A percentile compares a stretch with the other conserved stretches of the same genome.
phyloP scores from a whole-genome alignment of 2,797 vertebrate genomes.

The Sandelia bainsii region DNA sequence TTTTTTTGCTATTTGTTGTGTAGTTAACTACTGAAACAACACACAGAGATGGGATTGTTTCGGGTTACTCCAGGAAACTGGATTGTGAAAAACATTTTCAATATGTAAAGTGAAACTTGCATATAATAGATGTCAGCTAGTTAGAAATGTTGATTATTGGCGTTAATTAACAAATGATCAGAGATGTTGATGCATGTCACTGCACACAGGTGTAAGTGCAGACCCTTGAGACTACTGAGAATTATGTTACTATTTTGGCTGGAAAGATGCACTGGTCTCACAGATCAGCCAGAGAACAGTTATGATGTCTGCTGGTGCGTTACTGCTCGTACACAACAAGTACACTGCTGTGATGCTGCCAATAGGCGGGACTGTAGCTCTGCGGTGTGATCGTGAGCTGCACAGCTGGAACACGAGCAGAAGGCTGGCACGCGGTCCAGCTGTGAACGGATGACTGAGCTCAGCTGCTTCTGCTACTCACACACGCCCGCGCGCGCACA shows the following conservation, averaged over 20 bases:
- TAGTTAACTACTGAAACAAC: too few species aligned
- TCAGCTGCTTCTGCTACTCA: conserved; percentile 26
- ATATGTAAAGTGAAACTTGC: too few species aligned
- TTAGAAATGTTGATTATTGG: too few species aligned
- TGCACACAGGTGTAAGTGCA: fast-evolving
- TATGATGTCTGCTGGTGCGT: conserved; percentile 8
- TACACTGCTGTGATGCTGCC: conserved; percentile 51
- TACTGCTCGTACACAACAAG: not conserved
- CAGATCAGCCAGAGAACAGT: not conserved
- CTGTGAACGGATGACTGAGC: conserved; percentile 47
- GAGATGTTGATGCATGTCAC: too few species aligned
- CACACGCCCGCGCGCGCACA: not conserved
- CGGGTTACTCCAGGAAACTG: too few species aligned
- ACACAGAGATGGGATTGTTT: too few species aligned
- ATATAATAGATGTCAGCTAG: too few species aligned
- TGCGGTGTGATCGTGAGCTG: conserved; percentile 41
- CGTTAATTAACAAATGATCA: too few species aligned
- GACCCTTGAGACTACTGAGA: not conserved
- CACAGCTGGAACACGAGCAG: conserved; percentile 64
- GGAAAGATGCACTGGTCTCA: not conserved
- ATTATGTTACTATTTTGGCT: not conserved
- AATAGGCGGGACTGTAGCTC: conserved; percentile 77
- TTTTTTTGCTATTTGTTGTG: too few species aligned
- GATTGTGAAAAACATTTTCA: too few species aligned
- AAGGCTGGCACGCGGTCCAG: conserved; percentile 55